Percentiles rank a stretch among this genome's conserved stretches.
phyloP scores from a whole-genome alignment of 2,888 invertebrate genomes.

The Nasonovia ribisnigri region DNA sequence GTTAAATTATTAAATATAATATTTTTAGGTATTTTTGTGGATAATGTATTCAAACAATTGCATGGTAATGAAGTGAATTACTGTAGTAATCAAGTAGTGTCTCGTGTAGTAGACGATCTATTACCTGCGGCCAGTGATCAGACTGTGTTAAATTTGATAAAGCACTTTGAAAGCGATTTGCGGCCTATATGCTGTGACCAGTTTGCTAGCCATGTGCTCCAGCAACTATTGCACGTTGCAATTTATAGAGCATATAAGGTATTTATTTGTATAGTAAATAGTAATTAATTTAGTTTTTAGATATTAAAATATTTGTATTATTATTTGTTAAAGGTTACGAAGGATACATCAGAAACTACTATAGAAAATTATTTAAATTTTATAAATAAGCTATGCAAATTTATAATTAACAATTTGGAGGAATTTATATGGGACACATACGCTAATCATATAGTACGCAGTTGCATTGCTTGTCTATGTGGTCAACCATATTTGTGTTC shows the following conservation, averaged over 20 bases:
- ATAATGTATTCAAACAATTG: conserved; percentile 82
- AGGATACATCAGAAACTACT: neutral
- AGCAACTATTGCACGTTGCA: conserved; percentile 77
- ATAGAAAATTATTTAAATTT: conserved; percentile 71
- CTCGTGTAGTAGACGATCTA: conserved; percentile 82
- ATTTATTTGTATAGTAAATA: neutral
- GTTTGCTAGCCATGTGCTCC: conserved; percentile 84
- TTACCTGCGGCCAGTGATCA: conserved; percentile 78
- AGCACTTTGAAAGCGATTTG: conserved; percentile 77
- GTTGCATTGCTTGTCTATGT: conserved; percentile 79
- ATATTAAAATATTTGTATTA: neutral
- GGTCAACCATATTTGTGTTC: conserved; percentile 73
- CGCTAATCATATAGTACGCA: conserved; percentile 82
- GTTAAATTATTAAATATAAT: neutral
- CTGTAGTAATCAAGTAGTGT: conserved; percentile 85
- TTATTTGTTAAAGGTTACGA: neutral
- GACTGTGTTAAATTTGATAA: conserved; percentile 76
- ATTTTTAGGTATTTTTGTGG: conserved; percentile 77
- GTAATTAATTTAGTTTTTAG: neutral
- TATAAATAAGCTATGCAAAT: conserved; percentile 80
- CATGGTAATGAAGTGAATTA: conserved; percentile 79
- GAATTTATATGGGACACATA: conserved; percentile 85
- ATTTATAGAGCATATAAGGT: conserved; percentile 72
- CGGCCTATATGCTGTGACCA: conserved; percentile 81
- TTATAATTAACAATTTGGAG: conserved; percentile 85